Conservation (phyloP, 2,113 vertebrate species). For the Chinchilla lanigera region DNA sequence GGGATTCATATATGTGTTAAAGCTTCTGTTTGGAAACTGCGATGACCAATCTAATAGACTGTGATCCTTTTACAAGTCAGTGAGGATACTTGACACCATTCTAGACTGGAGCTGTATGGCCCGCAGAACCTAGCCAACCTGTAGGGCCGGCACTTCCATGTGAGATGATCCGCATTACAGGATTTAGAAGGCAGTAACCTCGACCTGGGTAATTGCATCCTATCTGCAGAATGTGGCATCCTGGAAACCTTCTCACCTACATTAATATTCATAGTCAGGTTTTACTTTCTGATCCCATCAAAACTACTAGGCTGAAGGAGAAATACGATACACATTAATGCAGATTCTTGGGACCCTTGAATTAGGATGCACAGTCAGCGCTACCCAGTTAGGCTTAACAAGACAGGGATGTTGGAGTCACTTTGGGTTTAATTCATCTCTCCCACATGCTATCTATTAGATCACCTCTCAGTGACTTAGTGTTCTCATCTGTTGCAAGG, state of each 20-base stretch:
- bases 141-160: neutral
- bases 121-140: no score
- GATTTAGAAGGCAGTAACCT: neutral
- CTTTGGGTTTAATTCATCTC: neutral
- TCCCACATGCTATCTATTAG: neutral
- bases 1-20: neutral
- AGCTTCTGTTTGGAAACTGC: neutral
- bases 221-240: neutral
- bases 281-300: neutral
- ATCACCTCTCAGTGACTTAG: neutral
- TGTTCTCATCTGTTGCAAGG: neutral
- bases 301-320: neutral
- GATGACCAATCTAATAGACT: neutral
- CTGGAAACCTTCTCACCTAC: neutral
- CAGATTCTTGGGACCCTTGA: neutral
- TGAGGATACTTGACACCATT: neutral
- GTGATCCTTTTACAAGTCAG: neutral
- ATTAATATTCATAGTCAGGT: neutral
- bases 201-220: no score
- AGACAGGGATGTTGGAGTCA: no score
- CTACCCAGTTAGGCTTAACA: neutral
- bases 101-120: neutral
- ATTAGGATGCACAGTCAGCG: neutral
- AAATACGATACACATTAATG: neutral
- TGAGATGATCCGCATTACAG: neutral